Percentiles rank a stretch among this genome's conserved stretches.
Evolutionary conservation across 2,113 vertebrate species (phyloP).

Genomic region (Lucifuga dentata): DNA sequence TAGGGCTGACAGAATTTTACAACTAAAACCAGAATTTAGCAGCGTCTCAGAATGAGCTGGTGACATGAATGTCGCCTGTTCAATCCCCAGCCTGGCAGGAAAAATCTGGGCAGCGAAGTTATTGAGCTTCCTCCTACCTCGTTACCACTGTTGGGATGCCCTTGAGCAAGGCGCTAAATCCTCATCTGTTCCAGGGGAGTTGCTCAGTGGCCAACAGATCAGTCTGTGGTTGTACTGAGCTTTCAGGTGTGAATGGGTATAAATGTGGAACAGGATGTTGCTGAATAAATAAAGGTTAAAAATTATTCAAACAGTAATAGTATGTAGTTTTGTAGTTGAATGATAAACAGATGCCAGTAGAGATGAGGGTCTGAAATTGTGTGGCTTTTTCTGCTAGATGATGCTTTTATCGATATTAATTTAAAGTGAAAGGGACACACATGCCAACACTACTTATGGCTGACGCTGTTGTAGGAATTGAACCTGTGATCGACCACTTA

Average conservation of each 20-base stretch:
- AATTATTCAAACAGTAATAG: not conserved
- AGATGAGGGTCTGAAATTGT: constrained; percentile 4
- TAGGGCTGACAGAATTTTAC: not conserved
- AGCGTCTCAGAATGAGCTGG: not conserved
- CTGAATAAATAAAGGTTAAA: not conserved
- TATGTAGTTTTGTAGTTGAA: not conserved
- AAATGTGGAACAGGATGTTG: not conserved
- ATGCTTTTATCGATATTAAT: constrained; percentile 39
- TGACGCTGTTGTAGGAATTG: not conserved
- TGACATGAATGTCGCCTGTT: too few relatives aligned
- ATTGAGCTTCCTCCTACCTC: too few relatives aligned
- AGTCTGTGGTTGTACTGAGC: too few relatives aligned
- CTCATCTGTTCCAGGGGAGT: too few relatives aligned
- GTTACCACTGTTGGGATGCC: too few relatives aligned
- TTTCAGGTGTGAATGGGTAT: not conserved
- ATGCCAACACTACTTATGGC: too few relatives aligned
- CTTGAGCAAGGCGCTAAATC: too few relatives aligned
- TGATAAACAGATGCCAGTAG: constrained; percentile 3
- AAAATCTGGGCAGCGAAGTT: too few relatives aligned
- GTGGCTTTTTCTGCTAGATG: constrained; percentile 8
- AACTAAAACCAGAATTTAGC: too few relatives aligned
- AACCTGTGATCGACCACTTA: not conserved
- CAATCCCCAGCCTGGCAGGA: too few relatives aligned
- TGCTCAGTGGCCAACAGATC: too few relatives aligned
- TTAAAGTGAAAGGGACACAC: not conserved